Conservation (phyloP, 2,888 invertebrate species). For the Drosophila infuscata region DNA sequence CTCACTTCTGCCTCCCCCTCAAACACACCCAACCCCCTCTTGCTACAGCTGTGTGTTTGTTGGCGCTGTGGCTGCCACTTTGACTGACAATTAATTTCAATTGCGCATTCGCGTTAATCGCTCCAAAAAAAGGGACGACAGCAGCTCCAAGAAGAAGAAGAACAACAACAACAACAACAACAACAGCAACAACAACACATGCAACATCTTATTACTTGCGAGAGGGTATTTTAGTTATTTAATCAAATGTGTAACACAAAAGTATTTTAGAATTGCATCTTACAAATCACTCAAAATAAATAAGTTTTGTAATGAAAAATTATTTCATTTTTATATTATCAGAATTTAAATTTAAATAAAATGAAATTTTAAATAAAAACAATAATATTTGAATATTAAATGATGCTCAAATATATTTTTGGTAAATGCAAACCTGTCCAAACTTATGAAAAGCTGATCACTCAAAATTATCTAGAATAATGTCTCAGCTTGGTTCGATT, state of each 20-base stretch:
- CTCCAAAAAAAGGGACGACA: slow-evolving; percentile 54
- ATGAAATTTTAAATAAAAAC: neutral
- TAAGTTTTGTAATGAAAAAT: neutral
- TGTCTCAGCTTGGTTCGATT: neutral
- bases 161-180: neutral
- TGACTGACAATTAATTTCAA: slow-evolving; percentile 81
- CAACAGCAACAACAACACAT: slow-evolving; percentile 19
- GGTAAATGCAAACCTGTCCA: rapidly evolving
- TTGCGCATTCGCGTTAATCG: slow-evolving; percentile 80
- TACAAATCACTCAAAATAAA: neutral
- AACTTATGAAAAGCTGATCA: neutral
- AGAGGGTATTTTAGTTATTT: neutral
- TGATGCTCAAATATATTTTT: too few species aligned
- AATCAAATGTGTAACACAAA: neutral
- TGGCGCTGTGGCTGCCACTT: slow-evolving; percentile 64
- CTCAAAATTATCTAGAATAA: neutral
- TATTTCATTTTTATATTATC: neutral
- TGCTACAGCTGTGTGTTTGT: neutral
- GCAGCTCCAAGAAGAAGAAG: slow-evolving; percentile 26
- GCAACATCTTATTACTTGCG: slow-evolving; percentile 18
- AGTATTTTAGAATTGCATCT: neutral
- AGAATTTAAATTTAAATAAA: neutral
- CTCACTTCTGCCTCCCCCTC: neutral
- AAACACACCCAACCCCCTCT: neutral
- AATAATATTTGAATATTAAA: neutral